phyloP scores from a whole-genome alignment of 2,113 vertebrate species.

The Acinonyx jubatus region DNA sequence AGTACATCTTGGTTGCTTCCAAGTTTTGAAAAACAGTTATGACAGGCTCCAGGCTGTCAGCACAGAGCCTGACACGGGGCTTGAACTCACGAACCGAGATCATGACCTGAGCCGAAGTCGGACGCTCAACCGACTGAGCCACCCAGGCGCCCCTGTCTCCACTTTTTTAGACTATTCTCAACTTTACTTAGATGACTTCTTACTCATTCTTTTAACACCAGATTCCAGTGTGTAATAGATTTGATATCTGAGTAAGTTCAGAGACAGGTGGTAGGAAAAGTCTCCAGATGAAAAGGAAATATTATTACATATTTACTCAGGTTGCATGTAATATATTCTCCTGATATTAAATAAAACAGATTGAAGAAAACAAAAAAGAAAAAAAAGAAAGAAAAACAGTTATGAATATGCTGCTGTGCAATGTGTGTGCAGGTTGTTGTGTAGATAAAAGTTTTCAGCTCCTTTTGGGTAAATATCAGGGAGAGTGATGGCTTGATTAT shows the following conservation, averaged over 20 bases:
- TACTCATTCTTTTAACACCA: background rate
- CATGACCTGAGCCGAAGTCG: no score
- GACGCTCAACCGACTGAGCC: no score
- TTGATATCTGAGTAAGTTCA: background rate
- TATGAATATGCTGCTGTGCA: background rate
- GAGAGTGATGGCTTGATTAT: background rate
- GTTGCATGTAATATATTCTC: background rate
- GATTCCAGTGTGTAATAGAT: background rate
- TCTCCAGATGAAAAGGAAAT: conserved; percentile 25
- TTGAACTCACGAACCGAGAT: no score
- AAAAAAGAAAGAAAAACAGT: background rate
- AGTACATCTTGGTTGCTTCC: background rate
- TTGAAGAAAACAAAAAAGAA: background rate
- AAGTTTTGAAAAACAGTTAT: background rate
- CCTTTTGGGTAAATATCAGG: background rate
- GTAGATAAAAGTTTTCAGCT: background rate
- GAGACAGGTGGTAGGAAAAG: background rate
- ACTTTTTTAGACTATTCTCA: background rate
- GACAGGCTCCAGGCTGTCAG: no score
- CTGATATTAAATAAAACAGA: conserved; percentile 28
- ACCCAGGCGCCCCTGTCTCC: background rate
- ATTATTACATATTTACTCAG: background rate
- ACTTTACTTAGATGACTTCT: background rate
- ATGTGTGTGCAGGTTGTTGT: background rate
- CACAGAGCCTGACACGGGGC: no score